phyloP scores from a whole-genome alignment of 2,113 vertebrate genomes.

The Ciconia maguari region DNA sequence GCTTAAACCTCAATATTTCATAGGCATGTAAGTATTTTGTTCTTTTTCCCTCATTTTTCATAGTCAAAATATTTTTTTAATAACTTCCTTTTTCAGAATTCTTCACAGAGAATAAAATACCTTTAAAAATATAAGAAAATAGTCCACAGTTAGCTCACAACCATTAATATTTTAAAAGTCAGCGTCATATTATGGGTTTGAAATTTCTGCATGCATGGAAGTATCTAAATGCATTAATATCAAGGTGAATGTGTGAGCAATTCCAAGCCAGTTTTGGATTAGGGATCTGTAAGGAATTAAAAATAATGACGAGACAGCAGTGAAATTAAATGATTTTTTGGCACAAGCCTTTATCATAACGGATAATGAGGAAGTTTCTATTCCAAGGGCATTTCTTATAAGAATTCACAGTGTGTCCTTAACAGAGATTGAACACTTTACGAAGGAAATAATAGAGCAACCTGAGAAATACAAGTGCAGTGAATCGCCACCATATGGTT shows the following conservation, averaged over 20 bases:
- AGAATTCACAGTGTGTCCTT: background rate
- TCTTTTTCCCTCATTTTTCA: background rate
- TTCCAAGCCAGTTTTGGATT: background rate
- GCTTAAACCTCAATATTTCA: background rate
- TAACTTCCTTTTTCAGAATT: background rate
- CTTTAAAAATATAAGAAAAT: background rate
- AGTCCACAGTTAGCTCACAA: background rate
- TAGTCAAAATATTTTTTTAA: background rate
- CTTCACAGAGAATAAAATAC: background rate
- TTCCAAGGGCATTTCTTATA: slow-evolving; percentile 17
- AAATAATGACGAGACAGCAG: background rate
- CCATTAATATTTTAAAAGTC: background rate
- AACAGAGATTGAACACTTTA: background rate
- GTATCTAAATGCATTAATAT: background rate
- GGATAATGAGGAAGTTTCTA: slow-evolving; percentile 58
- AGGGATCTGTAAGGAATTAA: background rate
- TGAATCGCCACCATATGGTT: background rate
- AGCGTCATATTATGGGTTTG: background rate
- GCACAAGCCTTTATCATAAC: slow-evolving; percentile 2
- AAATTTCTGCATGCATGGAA: background rate
- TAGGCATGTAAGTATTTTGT: background rate
- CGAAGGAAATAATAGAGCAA: background rate
- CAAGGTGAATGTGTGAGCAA: background rate
- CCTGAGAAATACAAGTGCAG: background rate
- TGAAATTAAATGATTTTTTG: slow-evolving; percentile 34